Evolutionary conservation across 2,888 invertebrate genomes (phyloP).

Genomic region (Watsonalla binaria): DNA sequence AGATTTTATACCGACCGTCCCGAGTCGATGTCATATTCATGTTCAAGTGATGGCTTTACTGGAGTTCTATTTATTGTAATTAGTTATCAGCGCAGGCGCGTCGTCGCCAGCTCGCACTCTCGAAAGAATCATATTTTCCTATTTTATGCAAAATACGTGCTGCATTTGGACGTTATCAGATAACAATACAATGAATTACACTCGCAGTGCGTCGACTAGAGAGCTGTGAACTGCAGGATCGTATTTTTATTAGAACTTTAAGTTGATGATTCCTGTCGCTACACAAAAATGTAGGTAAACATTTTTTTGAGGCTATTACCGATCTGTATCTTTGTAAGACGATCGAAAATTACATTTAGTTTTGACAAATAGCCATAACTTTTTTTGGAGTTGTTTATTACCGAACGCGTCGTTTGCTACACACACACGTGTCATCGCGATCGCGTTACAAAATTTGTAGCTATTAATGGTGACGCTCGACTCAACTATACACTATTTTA

Average conservation of each 20-base stretch:
- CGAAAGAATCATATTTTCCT: conserved; percentile 17
- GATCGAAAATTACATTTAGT: not conserved
- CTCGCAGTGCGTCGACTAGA: not conserved
- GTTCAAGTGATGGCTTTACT: not conserved
- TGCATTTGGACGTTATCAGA: conserved; percentile 1
- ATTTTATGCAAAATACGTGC: conserved; percentile 11
- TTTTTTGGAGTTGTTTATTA: conserved; percentile 5
- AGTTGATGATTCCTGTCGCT: too few relatives aligned
- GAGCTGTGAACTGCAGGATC: too few relatives aligned
- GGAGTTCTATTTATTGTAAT: conserved; percentile 1
- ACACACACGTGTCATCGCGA: conserved; percentile 1
- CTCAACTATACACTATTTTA: conserved; percentile 10
- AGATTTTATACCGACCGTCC: not conserved
- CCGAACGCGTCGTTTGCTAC: conserved; percentile 2
- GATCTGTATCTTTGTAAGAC: not conserved
- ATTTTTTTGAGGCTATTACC: not conserved
- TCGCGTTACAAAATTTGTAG: conserved; percentile 17
- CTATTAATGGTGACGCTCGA: conserved; percentile 19
- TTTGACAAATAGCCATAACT: not conserved
- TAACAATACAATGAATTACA: conserved; percentile 4
- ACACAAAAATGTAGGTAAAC: not conserved
- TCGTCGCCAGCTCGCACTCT: not conserved
- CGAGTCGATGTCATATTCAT: not conserved
- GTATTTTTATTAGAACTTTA: too few relatives aligned
- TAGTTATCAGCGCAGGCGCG: not conserved